Conservation (phyloP, 2,888 invertebrate species). For the Oscheius sp. region DNA sequence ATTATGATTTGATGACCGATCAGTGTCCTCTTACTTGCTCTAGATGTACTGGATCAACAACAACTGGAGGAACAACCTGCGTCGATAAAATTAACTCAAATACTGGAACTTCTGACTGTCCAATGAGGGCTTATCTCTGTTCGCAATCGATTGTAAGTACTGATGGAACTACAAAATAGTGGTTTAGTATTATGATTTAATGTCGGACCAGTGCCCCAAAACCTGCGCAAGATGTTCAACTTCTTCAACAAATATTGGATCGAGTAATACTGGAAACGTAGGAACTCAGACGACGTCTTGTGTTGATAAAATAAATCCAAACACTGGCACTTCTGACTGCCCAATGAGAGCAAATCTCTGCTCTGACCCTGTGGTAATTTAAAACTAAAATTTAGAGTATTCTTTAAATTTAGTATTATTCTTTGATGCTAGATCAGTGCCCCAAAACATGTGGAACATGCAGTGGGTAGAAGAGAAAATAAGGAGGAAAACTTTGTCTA, state of each 20-base stretch:
- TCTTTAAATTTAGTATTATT: not conserved
- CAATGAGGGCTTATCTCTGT: not conserved
- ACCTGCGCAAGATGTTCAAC: slow-evolving; percentile 43
- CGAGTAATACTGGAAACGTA: no score
- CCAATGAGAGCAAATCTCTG: not conserved
- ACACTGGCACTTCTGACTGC: slow-evolving; percentile 6
- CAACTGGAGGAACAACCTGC: not conserved
- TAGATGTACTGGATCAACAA: not conserved
- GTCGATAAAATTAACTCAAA: not conserved
- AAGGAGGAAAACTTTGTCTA: not conserved
- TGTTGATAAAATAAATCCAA: not conserved
- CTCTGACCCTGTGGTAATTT: not conserved
- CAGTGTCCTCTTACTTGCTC: not conserved
- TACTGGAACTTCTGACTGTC: not conserved
- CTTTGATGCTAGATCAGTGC: slow-evolving; percentile 12
- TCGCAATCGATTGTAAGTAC: not conserved
- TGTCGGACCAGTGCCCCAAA: slow-evolving; percentile 2
- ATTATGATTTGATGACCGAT: not conserved
- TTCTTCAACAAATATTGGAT: no score
- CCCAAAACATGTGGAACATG: slow-evolving; percentile 16
- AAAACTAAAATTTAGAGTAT: not conserved
- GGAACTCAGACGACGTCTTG: no score
- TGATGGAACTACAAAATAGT: not conserved
- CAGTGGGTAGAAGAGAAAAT: slow-evolving; percentile 8
- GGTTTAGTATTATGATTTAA: not conserved